Evolutionary conservation across 2,888 invertebrate genomes (phyloP), one percentile per base, ranked within the genome.

Genomic region (Hypercompe scribonia): DNA sequence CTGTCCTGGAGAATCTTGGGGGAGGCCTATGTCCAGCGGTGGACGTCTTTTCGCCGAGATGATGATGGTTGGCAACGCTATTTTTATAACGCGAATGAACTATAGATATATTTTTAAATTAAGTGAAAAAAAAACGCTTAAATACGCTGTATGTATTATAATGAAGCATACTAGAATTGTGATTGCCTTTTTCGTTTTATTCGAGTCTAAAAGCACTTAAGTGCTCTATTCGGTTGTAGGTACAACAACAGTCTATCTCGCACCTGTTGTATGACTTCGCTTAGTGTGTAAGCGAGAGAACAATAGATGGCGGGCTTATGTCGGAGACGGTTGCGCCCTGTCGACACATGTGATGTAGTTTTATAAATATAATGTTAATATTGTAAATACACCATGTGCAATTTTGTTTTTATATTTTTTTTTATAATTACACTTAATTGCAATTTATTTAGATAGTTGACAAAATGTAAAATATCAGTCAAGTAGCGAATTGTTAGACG

Each of bases 311-410:
- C 31, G 50, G 34, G 10, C 34, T 31, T 69, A 21, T 36, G 11
- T 58, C 34, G 65, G 10, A 58, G 21, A 67, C 46, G 21, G n/a
- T 50, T 7, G 63, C 50, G 28, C 21, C 71, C 33, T 68, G 50
- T 64, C 67, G 33, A 42, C 28, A 33, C 31, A 21, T 64, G 70
- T 70, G 63, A 46, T 70, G 74, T 79, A 73, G 64, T 82, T 74
- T 75, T 71, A 34, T 68, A 70, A 42, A 69, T 70, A 58, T 36
- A 74, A 74, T 80, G 77, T 83, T 81, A 78, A 82, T 83, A 85
- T 81, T 86, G 87, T 86, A 84, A 86, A 87, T 87, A 86, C 73
- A 77, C 74, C 21, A 72, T 54, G 79, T 83, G 84, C 81, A 86
- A 87, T 86, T 83, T 77, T 78, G 66, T 72, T 79, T 71, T 80